These are phyloP conservation scores for Nicator chloris DNA, from an alignment of 2,113 vertebrate species.

Conservation along the genomic window DNA sequence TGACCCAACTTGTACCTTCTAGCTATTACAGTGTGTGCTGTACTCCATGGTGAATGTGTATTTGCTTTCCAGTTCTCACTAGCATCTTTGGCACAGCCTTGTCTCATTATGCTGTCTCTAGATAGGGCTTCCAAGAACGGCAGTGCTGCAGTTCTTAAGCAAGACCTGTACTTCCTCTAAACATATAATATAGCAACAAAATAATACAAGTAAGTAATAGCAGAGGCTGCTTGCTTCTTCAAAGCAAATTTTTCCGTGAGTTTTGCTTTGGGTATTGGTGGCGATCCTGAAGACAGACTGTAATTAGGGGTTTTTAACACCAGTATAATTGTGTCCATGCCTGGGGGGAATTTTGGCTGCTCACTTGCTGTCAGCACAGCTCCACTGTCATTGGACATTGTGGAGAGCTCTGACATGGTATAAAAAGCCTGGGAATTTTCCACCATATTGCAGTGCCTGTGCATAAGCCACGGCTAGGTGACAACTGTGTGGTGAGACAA, in stretches of 20 bases:
- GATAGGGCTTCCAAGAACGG: neutral
- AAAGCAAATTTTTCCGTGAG: neutral
- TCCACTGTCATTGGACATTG: neutral
- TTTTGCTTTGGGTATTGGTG: neutral
- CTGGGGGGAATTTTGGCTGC: neutral
- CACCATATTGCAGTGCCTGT: neutral
- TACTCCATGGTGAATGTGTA: neutral
- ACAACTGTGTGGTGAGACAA: neutral
- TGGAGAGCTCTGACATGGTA: neutral
- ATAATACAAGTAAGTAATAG: neutral
- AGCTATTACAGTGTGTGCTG: neutral
- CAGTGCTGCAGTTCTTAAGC: neutral
- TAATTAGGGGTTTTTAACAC: neutral
- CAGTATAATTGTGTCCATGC: rapidly evolving
- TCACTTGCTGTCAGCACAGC: neutral
- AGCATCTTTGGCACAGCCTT: rapidly evolving
- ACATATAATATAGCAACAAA: neutral
- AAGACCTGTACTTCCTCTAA: neutral
- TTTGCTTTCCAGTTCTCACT: neutral
- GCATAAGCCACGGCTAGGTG: neutral
- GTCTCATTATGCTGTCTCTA: neutral
- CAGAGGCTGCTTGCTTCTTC: neutral
- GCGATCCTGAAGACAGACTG: neutral
- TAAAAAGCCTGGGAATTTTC: neutral
- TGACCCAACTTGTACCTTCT: neutral